Base-by-base conservation (phyloP, 2,888 invertebrate species). In the Baccha elongata region DNA sequence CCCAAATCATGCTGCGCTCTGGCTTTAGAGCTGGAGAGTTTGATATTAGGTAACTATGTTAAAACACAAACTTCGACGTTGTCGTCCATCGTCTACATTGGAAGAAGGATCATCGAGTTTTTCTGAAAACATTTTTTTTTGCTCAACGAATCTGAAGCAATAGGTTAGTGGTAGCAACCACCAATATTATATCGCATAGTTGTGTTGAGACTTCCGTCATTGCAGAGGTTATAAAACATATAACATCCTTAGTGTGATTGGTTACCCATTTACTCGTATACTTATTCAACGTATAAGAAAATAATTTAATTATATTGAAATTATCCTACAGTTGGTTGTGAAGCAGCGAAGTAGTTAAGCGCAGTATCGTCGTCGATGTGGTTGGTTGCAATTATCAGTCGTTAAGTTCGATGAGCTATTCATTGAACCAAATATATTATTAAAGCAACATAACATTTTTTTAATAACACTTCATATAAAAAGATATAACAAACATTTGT, bases 361-460 rank as follows among this genome's bases (percentile, higher is more conserved):
- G 6, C 19, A 26, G 55, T 26, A 10, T 17, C 10, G 13, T n/a
- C 23, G 11, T n/a, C 1, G 42, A 15, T 23, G 11, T 8, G 17
- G 32, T n/a, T n/a, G 37, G 58, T 10, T 23, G 42, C 64, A 50
- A 58, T 69, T 69, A 69, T 52, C 44, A 52, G 52, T 10, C 42
- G 26, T 60, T 48, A 68, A 64, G 74, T 80, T 80, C 80, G 62
- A 69, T 80, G 75, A 44, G 80, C 64, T 64, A 69, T 69, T 80
- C 46, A 75, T 69, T 80, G 69, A 69, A 50, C 64, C 69, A 35
- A 80, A 79, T 64, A 37, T 68, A 50, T 62, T 62, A 58, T 64
- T 53, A 80, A 44, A 68, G 50, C 62, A 44, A 19, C 55, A 64
- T 32, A 17, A 23, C 29, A 29, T 37, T 55, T 37, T 55, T 46